Evolutionary conservation across 2,888 invertebrate species (phyloP), one percentile per base, ranked within the genome.

Genomic region (Odontocerum albicorne): DNA sequence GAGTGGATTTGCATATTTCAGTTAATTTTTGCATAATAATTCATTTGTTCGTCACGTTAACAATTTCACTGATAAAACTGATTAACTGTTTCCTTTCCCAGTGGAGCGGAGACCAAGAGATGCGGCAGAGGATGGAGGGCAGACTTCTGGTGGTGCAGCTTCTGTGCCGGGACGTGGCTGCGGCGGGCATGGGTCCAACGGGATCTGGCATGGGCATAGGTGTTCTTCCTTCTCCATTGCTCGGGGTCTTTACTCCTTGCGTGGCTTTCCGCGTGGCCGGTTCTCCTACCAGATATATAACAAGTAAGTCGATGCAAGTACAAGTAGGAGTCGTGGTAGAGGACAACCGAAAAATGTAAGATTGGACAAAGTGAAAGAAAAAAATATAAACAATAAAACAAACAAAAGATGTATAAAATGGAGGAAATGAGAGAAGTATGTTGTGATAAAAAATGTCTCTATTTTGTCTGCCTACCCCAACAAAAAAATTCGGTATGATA

Each of bases 191-290:
- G 8, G 6, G 10, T 8, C 21, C 42, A 3, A 7, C 12, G 4
- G 36, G 17, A 4, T 33, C 33, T 4, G 36, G 22, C 1, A 20
- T 49, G 1, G 83, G 83, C 47, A 83, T 90, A 58, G 78, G 81
- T 7, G 75, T 77, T 1, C 68, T 74, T 1, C 63, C 64, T 27
- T 62, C 72, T 19, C 64, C 72, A 1, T 65, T 80, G 63, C 70
- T 82, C 62, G 83, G 83, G 49, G 84, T 91, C 17, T 89, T 90
- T 70, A 86, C 88, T 2, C 92, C 92, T 0, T 93, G 92, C 67
- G 89, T 92, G 40, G 89, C 91, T 2, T 92, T 93, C 66, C 80
- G 92, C 61, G 87, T 92, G 4, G 91, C 90, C 63, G 93, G 93
- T 47, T 86, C 88, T 31, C 89, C 91, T 8, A 83, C 82, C 1